Evolutionary conservation across 2,888 invertebrate genomes (phyloP), one percentile per base, ranked within the genome.

Genomic region (Rhynchonema sp.): DNA sequence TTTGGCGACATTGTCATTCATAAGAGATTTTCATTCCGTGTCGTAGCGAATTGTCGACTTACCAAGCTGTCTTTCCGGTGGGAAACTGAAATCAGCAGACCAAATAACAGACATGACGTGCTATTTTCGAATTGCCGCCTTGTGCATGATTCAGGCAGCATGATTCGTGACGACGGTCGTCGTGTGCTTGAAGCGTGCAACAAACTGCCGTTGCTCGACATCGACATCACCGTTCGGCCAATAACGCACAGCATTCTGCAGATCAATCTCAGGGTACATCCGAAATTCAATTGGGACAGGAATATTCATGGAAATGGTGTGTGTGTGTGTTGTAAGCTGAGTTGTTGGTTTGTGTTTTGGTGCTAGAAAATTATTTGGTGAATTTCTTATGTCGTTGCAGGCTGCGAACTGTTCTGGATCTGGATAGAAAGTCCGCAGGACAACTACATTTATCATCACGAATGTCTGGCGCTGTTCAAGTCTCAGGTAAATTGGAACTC

Each of bases 391-490:
- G n/a, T n/a, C n/a, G n/a, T 59, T 62, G 1, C 73, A 26, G 82
- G 82, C 0, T 82, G 85, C 0, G 89, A 94, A 74, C 82, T 86
- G 0, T 99, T 91, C 75, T 96, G 91, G 87, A 82, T 98, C 62
- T 94, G 96, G 90, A 86, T 99, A 30, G 94, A 96, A 74, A 94
- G 98, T 76, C 86, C 92, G 0, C 87, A 87, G 52, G 85, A 82
- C 58, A 89, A 94, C 72, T 83, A 83, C 65, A 92, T 98, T 74
- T 91, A 96, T 74, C 96, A 99, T 74, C 86, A 87, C 59, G 98
- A 99, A 74, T 84, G 86, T 69, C 87, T 94, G 73, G 81, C 84
- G 26, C 77, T 91, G 30, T 83, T 84, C 46, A 85, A 83, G 72
- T 85, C 84, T 76, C 84, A 85, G 79, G 85, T 84, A 27, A 1